phyloP scores from a whole-genome alignment of 2,888 invertebrate species.

The Apamea monoglypha region DNA sequence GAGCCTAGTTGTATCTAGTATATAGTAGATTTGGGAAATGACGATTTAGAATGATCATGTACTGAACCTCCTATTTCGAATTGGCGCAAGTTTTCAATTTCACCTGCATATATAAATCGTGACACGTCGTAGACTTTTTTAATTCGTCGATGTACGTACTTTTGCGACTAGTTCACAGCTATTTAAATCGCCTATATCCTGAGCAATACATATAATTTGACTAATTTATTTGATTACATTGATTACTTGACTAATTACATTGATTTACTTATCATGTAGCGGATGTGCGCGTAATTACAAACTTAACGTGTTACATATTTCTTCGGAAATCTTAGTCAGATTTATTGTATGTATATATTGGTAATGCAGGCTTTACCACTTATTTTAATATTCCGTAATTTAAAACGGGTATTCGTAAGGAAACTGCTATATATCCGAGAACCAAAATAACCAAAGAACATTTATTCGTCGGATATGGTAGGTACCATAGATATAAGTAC shows the following conservation, averaged over 20 bases:
- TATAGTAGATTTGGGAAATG: neutral
- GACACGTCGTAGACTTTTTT: neutral
- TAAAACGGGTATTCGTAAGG: neutral
- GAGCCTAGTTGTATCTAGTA: neutral
- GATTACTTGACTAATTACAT: constrained; percentile 38
- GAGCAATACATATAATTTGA: constrained; percentile 37
- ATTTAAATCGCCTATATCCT: constrained; percentile 43
- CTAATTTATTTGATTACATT: constrained; percentile 42
- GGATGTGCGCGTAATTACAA: constrained; percentile 40
- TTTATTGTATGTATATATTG: constrained; percentile 15
- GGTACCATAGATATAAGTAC: no score
- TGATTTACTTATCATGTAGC: constrained; percentile 20
- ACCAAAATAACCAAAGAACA: neutral
- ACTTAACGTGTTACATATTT: constrained; percentile 18
- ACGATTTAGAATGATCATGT: neutral
- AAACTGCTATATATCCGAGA: neutral
- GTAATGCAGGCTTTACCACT: neutral
- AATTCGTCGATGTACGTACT: neutral
- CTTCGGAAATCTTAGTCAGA: constrained; percentile 19
- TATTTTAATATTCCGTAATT: constrained; percentile 7
- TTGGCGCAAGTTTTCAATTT: neutral
- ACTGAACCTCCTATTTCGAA: neutral
- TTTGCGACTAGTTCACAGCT: neutral
- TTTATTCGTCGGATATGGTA: no score
- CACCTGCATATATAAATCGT: neutral